Evolutionary conservation across 2,113 vertebrate species (phyloP).

Genomic region (Lamprologus lemairii): DNA sequence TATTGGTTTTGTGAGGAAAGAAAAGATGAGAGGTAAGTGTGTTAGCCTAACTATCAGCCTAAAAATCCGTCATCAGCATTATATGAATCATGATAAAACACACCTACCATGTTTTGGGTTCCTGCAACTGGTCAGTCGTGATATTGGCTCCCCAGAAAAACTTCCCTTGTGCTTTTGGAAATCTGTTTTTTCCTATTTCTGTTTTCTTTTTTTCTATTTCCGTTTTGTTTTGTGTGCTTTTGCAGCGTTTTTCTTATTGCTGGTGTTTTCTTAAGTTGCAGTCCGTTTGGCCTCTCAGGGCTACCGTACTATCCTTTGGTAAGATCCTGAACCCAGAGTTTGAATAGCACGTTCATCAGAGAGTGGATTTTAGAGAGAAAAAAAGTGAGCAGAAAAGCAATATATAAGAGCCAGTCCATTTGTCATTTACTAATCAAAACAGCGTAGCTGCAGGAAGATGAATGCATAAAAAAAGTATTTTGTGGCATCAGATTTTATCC

Average conservation of each 20-base stretch:
- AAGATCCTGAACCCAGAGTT: background rate
- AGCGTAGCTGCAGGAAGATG: background rate
- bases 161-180: background rate
- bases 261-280: background rate
- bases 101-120: background rate
- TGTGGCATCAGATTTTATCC: background rate
- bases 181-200: background rate
- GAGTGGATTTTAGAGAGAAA: background rate
- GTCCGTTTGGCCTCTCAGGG: background rate
- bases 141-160: background rate
- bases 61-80: rapidly evolving
- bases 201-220: background rate
- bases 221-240: background rate
- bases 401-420: background rate
- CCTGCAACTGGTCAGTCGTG: background rate
- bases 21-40: background rate
- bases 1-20: background rate
- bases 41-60: background rate
- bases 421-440: background rate
- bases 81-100: background rate
- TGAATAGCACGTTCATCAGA: background rate
- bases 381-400: background rate
- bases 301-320: background rate
- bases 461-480: background rate
- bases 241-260: background rate